Conservation (phyloP, 1,140 invertebrate species). For the Eueides isabella region DNA sequence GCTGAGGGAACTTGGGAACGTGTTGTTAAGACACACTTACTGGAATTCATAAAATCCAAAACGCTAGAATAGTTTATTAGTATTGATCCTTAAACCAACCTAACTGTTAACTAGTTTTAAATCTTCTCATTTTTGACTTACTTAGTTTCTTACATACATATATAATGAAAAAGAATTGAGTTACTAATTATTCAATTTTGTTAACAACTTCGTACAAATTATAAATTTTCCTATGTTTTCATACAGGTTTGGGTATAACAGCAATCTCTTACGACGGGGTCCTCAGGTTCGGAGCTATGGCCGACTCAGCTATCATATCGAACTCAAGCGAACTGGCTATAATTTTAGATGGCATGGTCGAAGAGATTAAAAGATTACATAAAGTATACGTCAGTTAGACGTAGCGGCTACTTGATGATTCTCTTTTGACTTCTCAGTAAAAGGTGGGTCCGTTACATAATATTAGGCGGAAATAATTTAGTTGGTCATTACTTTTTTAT, state of each 20-base stretch:
- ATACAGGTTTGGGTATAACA: slow-evolving; percentile 70
- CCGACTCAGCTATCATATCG: slow-evolving; percentile 61
- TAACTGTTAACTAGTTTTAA: no score
- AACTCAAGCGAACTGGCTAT: slow-evolving; percentile 53
- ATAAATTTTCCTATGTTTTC: slow-evolving; percentile 18
- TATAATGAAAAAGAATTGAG: no score
- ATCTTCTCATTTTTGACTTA: no score
- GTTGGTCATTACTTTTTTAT: not conserved
- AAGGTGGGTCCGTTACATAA: slow-evolving; percentile 45
- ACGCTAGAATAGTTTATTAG: no score
- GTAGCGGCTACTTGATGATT: not conserved
- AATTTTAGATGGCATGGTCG: slow-evolving; percentile 65
- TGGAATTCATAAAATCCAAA: no score
- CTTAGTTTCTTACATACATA: no score
- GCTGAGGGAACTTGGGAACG: no score
- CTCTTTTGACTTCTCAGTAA: slow-evolving; percentile 58
- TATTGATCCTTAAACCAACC: no score
- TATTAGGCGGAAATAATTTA: slow-evolving; percentile 1
- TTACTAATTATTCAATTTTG: no score
- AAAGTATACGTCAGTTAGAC: slow-evolving; percentile 40
- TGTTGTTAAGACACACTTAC: no score
- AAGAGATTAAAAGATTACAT: slow-evolving; percentile 63
- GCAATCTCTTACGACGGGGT: slow-evolving; percentile 67
- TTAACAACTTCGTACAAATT: no score
- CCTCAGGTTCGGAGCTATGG: slow-evolving; percentile 64